phyloP scores from a whole-genome alignment of 2,797 vertebrate genomes.

The Micromesistius poutassou region DNA sequence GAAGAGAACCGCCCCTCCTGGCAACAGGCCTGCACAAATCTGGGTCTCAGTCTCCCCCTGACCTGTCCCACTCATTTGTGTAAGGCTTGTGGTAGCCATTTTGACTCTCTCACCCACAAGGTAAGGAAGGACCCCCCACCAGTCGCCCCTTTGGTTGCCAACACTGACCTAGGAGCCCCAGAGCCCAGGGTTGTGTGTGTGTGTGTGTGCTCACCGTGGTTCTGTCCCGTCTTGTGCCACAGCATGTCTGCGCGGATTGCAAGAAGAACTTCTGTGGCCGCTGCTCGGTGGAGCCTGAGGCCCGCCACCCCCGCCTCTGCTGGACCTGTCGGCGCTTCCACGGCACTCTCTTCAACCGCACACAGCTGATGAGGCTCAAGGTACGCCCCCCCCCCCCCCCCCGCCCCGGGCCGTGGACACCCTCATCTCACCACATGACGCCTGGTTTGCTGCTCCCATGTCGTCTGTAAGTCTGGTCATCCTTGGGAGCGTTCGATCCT shows the following conservation, averaged over 20 bases:
- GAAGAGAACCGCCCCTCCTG: conserved; percentile 61
- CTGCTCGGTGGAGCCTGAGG: conserved; percentile 48
- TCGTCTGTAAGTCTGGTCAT: neutral
- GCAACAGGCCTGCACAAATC: conserved; percentile 79
- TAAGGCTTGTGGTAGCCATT: conserved; percentile 73
- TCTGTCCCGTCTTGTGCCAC: neutral
- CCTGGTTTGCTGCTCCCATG: no score
- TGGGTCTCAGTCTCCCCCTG: conserved; percentile 77
- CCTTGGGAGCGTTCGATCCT: neutral
- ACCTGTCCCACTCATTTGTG: conserved; percentile 73
- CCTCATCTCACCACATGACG: neutral
- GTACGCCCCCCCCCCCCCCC: conserved; percentile 44
- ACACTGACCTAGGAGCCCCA: neutral
- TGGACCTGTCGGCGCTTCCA: conserved; percentile 52
- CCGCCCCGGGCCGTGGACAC: neutral
- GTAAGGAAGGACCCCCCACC: conserved; percentile 56
- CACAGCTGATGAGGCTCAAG: conserved; percentile 61
- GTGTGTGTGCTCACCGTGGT: neutral
- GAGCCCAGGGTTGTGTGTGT: neutral
- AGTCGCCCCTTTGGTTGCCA: neutral
- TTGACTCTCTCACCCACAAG: conserved; percentile 65
- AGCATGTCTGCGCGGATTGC: conserved; percentile 61
- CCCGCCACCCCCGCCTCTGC: conserved; percentile 43
- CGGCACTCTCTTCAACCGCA: conserved; percentile 47
- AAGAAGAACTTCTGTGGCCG: conserved; percentile 53